Evolutionary conservation across 37 sponge, comb jelly and placozoan species (phyloP).

Genomic region (Amphimedon queenslandica): DNA sequence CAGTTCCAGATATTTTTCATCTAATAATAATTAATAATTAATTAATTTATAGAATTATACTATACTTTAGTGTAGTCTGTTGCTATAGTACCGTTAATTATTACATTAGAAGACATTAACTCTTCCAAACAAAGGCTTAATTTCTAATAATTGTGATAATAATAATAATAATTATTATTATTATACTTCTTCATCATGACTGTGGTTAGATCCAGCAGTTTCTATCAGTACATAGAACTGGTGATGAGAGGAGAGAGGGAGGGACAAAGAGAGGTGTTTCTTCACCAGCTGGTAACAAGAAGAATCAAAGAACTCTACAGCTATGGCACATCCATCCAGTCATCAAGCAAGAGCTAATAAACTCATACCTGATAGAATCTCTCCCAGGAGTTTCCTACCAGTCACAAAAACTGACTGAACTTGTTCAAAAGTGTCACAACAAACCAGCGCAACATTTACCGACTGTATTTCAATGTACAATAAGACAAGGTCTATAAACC

Average conservation of each 20-base stretch:
- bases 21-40: conserved; percentile 18
- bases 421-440: conserved; percentile 65
- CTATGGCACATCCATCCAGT: too few species aligned
- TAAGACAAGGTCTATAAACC: background rate
- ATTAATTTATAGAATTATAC: background rate
- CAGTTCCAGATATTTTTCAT: conserved; percentile 70
- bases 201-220: conserved; percentile 85
- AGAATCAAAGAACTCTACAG: conserved; percentile 91
- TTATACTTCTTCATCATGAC: conserved; percentile 79
- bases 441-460: conserved; percentile 86
- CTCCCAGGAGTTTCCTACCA: conserved; percentile 72
- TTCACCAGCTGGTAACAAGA: conserved; percentile 60
- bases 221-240: conserved; percentile 90
- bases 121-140: conserved; percentile 64
- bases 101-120: conserved; percentile 41
- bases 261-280: conserved; percentile 41
- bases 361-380: conserved; percentile 77
- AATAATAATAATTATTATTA: too few species aligned
- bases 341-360: background rate
- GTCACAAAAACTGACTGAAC: conserved; percentile 47
- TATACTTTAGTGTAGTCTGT: conserved; percentile 53
- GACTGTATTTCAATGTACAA: conserved; percentile 11
- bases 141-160: conserved; percentile 52
- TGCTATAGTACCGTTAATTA: conserved; percentile 83
- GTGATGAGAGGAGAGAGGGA: conserved; percentile 53